These are phyloP conservation scores for Hyphantria cunea DNA, from an alignment of 1,140 invertebrate species.

Conservation along the genomic window DNA sequence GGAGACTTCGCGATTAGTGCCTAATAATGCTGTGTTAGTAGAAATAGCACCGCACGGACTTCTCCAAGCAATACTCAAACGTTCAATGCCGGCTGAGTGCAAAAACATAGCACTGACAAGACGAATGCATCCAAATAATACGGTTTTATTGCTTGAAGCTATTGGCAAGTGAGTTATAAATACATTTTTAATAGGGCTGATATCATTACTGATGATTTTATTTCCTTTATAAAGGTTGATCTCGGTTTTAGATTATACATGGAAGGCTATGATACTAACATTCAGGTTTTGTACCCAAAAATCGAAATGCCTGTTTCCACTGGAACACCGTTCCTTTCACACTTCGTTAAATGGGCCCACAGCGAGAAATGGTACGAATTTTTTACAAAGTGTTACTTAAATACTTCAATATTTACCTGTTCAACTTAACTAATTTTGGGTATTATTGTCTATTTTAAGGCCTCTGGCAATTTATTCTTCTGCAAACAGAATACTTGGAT, in stretches of 20 bases:
- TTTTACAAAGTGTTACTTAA: too few species aligned
- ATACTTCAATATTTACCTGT: too few species aligned
- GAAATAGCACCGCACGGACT: conserved; percentile 93
- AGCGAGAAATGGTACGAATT: conserved; percentile 70
- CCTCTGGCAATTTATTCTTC: neutral
- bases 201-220: too few species aligned
- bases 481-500: conserved; percentile 18
- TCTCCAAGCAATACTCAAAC: conserved; percentile 86
- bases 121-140: conserved; percentile 84
- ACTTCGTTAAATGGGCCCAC: conserved; percentile 89
- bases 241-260: conserved; percentile 85
- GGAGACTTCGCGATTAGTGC: conserved; percentile 88
- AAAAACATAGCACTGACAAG: conserved; percentile 88
- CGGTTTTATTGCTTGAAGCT: conserved; percentile 82
- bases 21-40: conserved; percentile 88
- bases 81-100: conserved; percentile 72
- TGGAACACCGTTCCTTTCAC: conserved; percentile 87
- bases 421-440: too few species aligned
- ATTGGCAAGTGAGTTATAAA: conserved; percentile 83
- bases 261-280: conserved; percentile 83
- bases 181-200: neutral
- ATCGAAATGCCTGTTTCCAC: too few species aligned
- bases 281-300: conserved; percentile 83
- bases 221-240: too few species aligned
- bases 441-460: neutral